Evolutionary conservation across 2,113 vertebrate genomes (phyloP).

Genomic region (Phodopus roborovskii): DNA sequence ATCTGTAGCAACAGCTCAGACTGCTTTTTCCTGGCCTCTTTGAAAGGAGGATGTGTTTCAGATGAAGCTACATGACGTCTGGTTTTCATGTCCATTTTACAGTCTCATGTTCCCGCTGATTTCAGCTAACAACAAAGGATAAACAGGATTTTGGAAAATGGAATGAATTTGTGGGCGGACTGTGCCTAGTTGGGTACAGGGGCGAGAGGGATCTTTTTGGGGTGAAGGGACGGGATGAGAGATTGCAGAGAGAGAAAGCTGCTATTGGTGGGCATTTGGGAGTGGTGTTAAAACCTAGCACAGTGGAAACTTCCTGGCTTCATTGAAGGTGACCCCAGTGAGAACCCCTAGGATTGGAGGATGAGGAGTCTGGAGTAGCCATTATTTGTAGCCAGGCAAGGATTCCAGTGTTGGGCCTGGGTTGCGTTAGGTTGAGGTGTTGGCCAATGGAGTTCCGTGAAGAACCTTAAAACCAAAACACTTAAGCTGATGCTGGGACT

Average conservation of each 20-base stretch:
- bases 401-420: background rate
- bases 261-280: background rate
- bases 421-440: background rate
- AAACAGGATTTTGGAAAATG: background rate
- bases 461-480: background rate
- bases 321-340: background rate
- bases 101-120: conserved; percentile 37
- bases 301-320: background rate
- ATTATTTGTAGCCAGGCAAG: background rate
- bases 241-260: background rate
- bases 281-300: background rate
- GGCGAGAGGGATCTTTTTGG: rapidly evolving
- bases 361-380: background rate
- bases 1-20: conserved; percentile 52
- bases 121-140: background rate
- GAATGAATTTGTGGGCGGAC: background rate
- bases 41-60: background rate
- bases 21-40: background rate
- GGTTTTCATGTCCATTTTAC: background rate
- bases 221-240: background rate
- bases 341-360: background rate
- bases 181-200: rapidly evolving
- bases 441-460: rapidly evolving
- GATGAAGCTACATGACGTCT: background rate
- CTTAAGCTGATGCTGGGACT: background rate